Evolutionary conservation across 1,140 invertebrate genomes (phyloP).

Genomic region (Zaprionus capensis): DNA sequence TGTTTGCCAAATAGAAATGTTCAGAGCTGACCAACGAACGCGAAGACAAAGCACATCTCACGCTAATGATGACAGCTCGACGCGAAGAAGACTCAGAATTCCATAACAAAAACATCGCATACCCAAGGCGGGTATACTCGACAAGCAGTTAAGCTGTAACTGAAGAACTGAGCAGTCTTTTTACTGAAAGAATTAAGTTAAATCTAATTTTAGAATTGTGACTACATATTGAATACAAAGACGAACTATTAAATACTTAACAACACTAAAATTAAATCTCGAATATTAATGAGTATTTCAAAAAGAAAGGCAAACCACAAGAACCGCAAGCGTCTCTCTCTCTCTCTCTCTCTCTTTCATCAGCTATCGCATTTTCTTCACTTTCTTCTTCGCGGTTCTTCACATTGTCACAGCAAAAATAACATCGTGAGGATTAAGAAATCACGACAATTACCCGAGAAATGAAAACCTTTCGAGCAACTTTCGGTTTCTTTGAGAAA

Average conservation of each 20-base stretch:
- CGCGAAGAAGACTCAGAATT: slow-evolving; percentile 5
- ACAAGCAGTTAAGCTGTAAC: neutral
- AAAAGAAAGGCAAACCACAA: slow-evolving; percentile 1
- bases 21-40: neutral
- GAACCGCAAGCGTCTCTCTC: neutral
- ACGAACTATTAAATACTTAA: neutral
- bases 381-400: neutral
- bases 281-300: neutral
- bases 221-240: neutral
- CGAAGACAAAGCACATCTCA: slow-evolving; percentile 16
- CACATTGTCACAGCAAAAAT: neutral
- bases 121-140: neutral
- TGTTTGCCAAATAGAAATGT: slow-evolving; percentile 2
- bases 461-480: neutral
- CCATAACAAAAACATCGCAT: slow-evolving; percentile 5
- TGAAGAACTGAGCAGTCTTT: neutral
- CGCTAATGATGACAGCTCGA: slow-evolving; percentile 23
- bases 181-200: no score
- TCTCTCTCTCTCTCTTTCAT: no score
- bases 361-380: no score
- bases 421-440: neutral
- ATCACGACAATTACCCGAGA: neutral
- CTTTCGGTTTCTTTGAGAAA: neutral
- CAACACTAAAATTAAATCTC: neutral
- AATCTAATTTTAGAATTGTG: no score